Conservation (phyloP, 2,113 vertebrate species). For the Empidonax traillii region DNA sequence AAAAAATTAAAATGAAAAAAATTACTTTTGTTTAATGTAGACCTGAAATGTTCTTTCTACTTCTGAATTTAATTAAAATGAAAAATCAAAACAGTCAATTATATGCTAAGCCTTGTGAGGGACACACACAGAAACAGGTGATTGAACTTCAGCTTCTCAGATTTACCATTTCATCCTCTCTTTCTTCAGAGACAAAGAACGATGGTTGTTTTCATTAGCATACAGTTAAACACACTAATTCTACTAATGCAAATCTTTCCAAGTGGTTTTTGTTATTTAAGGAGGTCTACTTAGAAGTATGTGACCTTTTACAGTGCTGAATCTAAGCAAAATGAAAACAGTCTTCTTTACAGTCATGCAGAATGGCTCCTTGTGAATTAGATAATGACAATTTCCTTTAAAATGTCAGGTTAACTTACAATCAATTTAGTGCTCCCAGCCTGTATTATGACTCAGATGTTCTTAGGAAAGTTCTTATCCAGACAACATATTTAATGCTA, state of each 20-base stretch:
- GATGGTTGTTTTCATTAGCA: background rate
- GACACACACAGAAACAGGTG: background rate
- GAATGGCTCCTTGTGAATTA: constrained; percentile 14
- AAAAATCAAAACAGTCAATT: background rate
- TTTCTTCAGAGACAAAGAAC: constrained; percentile 3
- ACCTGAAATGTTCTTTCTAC: background rate
- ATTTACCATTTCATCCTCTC: background rate
- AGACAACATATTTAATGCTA: constrained; percentile 20
- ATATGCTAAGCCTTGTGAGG: background rate
- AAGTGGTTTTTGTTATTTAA: background rate
- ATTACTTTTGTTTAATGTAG: background rate
- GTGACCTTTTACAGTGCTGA: constrained; percentile 21
- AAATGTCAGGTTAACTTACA: constrained; percentile 63
- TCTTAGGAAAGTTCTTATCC: background rate
- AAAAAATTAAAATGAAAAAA: background rate
- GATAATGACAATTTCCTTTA: constrained; percentile 59
- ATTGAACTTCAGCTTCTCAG: background rate
- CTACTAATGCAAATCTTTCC: background rate
- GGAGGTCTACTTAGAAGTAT: background rate
- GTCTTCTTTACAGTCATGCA: background rate
- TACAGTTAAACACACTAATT: background rate
- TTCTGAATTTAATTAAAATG: background rate
- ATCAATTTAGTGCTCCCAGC: constrained; percentile 39
- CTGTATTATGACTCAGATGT: constrained; percentile 22
- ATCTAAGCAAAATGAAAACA: constrained; percentile 39